Evolutionary conservation across 2,113 vertebrate genomes (phyloP).

Genomic region (Lampris incognitus): DNA sequence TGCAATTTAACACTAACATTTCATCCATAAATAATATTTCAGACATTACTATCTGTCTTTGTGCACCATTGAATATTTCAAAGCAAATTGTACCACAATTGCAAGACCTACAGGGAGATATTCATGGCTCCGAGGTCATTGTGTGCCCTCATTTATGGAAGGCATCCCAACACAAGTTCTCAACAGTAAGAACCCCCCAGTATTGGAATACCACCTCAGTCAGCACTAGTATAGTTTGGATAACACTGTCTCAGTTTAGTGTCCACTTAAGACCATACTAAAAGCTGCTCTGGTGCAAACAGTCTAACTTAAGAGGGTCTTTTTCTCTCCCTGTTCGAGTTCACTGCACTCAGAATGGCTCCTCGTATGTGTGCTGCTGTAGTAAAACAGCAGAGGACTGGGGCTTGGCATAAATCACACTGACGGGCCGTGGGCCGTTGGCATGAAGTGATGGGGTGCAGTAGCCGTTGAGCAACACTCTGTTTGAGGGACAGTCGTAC

Average conservation of each 20-base stretch:
- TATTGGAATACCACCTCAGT: conserved; percentile 8
- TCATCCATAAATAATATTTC: conserved; percentile 53
- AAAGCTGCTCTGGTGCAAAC: conserved; percentile 16
- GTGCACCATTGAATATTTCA: conserved; percentile 27
- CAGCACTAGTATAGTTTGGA: conserved; percentile 34
- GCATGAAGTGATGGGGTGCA: conserved; percentile 66
- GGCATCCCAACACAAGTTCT: conserved; percentile 30
- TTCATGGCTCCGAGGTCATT: conserved; percentile 35
- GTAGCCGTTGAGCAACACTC: conserved; percentile 72
- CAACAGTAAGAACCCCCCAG: conserved; percentile 11
- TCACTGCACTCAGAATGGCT: conserved; percentile 71
- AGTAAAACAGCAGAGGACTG: conserved; percentile 51
- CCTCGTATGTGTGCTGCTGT: conserved; percentile 74
- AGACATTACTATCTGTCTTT: conserved; percentile 24
- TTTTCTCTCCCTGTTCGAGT: conserved; percentile 13
- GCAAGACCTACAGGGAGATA: conserved; percentile 39
- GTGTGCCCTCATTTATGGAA: conserved; percentile 13
- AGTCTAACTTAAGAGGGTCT: conserved; percentile 15
- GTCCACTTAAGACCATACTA: conserved; percentile 26
- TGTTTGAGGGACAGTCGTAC: conserved; percentile 82
- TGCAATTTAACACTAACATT: conserved; percentile 53
- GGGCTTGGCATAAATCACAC: conserved; percentile 63
- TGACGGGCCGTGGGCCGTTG: conserved; percentile 28
- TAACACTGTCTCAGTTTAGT: conserved; percentile 27
- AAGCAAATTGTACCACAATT: background rate